Percentiles rank a stretch among this genome's conserved stretches.
These are phyloP conservation scores for Carterocephalus palaemon DNA, from an alignment of 2,888 invertebrate species.

Conservation along the genomic window DNA sequence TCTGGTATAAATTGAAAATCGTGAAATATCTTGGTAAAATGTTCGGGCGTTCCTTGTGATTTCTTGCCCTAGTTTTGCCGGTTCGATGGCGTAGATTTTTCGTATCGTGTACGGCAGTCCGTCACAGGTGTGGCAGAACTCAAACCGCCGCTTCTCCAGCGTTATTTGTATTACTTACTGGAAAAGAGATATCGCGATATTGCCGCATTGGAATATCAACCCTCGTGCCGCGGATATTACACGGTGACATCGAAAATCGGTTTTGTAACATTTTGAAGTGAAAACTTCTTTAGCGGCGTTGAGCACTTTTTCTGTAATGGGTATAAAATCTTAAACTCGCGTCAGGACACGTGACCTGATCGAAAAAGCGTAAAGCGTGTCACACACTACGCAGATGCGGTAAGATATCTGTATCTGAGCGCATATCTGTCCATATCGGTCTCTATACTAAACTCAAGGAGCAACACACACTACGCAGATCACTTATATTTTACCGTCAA, in stretches of 20 bases:
- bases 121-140: slow-evolving; percentile 62
- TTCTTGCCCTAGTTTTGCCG: slow-evolving; percentile 70
- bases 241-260: slow-evolving; percentile 14
- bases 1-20: slow-evolving; percentile 25
- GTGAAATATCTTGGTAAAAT: slow-evolving; percentile 45
- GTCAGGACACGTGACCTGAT: too few relatives aligned
- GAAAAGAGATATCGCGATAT: slow-evolving; percentile 16
- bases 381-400: too few relatives aligned
- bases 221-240: slow-evolving; percentile 14
- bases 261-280: slow-evolving; percentile 9
- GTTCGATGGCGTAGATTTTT: slow-evolving; percentile 50
- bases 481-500: too few relatives aligned
- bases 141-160: slow-evolving; percentile 51
- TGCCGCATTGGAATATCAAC: slow-evolving; percentile 12
- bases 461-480: too few relatives aligned
- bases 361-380: too few relatives aligned
- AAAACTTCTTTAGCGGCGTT: too few relatives aligned
- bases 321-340: too few relatives aligned
- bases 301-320: too few relatives aligned
- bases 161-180: slow-evolving; percentile 22
- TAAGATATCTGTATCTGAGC: too few relatives aligned
- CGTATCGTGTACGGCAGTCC: slow-evolving; percentile 14
- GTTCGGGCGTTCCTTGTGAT: slow-evolving; percentile 48
- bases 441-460: too few relatives aligned
- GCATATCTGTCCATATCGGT: too few relatives aligned